Percentiles rank a stretch among this genome's conserved stretches.
Conservation (phyloP, 2,888 invertebrate genomes). For the Cerastis leucographa region DNA sequence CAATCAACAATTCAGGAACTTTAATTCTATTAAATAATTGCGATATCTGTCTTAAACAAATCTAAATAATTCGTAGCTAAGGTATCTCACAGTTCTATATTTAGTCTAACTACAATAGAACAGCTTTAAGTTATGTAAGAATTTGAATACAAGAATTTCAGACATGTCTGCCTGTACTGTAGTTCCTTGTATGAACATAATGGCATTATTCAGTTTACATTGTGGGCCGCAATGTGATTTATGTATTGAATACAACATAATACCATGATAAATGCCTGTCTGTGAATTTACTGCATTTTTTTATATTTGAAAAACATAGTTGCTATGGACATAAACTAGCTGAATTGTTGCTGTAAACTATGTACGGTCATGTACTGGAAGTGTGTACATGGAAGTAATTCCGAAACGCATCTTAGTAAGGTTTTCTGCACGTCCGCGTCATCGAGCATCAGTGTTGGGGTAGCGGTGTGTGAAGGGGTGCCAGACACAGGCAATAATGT, state of each 20-base stretch:
- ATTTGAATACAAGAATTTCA: constrained; percentile 46
- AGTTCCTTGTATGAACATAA: constrained; percentile 53
- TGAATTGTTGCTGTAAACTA: not conserved
- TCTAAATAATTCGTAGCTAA: constrained; percentile 11
- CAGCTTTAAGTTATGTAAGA: constrained; percentile 43
- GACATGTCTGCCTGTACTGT: constrained; percentile 42
- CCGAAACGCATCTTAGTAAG: too few species aligned
- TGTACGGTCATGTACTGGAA: not conserved
- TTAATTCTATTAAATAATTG: constrained; percentile 35
- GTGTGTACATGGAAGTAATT: not conserved
- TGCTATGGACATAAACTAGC: not conserved
- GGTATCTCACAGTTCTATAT: constrained; percentile 26
- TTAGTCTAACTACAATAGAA: constrained; percentile 41
- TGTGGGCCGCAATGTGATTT: constrained; percentile 29
- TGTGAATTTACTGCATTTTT: constrained; percentile 3
- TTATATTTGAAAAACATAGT: constrained; percentile 6
- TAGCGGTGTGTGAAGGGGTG: too few species aligned
- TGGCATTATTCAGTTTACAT: constrained; percentile 24
- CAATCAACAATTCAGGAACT: constrained; percentile 29
- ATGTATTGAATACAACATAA: constrained; percentile 41
- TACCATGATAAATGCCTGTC: constrained; percentile 24
- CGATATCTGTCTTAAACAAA: constrained; percentile 42
- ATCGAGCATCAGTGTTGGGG: too few species aligned
- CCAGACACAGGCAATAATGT: too few species aligned
- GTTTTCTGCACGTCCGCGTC: too few species aligned